Evolutionary conservation across 2,113 vertebrate genomes (phyloP), one percentile per base, ranked within the genome.

Genomic region (Cephalopholis sonnerati): DNA sequence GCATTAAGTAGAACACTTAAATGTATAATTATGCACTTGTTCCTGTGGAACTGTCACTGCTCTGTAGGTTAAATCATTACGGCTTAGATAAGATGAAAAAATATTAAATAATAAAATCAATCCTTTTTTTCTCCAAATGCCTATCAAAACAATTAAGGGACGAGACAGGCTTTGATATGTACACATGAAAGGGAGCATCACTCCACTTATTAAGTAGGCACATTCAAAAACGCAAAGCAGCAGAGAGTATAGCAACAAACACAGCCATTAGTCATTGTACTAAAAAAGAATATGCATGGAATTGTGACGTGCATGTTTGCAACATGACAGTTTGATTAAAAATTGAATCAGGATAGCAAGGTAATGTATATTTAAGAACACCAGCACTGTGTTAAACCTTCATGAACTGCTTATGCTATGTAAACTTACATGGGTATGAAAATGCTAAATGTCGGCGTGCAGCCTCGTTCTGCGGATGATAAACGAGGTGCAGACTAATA

Each of bases 1-100:
- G 48, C 92, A 94, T 94, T 95, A 93, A 95, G 92, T 93, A 89
- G 90, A 93, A 92, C 94, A 93, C 94, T 95, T 94, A 91, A 93
- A 93, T 93, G 87, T 87, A 91, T 93, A 95, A 94, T 95, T 94
- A 94, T 83, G 89, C 91, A 85, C 92, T 94, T 91, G 93, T 93
- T 94, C 88, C 85, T 67, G 81, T 73, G 59, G 58, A 88, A 82
- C 81, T 74, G 87, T 87, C 65, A 61, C 85, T 73, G 59, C 89
- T 91, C 84, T 69, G 80, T 79, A 85, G 93, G 91, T 91, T 92
- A 92, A 93, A 89, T 90, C 67, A 90, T 92, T 83, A 83, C 12
- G 8, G 58, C 74, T 83, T 50, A 22, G 72, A 88, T 79, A 78
- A 74, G 74, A 70, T 53, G 4, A 48, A 57, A 69, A 65, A 76